Conservation (phyloP, 2,113 vertebrate species). For the Girardinichthys multiradiatus region DNA sequence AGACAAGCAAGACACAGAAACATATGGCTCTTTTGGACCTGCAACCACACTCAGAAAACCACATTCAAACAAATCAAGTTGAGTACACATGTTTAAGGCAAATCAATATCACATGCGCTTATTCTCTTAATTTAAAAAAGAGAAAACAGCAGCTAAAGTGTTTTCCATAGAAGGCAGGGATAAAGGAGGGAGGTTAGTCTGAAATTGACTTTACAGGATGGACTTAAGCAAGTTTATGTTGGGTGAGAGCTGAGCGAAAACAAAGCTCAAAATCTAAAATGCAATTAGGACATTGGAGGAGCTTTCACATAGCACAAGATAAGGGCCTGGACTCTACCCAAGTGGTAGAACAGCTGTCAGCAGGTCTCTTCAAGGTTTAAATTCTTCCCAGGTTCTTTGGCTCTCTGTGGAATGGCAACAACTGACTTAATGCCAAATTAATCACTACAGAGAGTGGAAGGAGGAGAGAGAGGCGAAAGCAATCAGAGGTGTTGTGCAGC, state of each 20-base stretch:
- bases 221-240: conserved; percentile 52
- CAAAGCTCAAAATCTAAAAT: conserved; percentile 57
- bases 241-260: conserved; percentile 48
- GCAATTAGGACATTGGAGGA: conserved; percentile 61
- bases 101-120: conserved; percentile 29
- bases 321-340: conserved; percentile 57
- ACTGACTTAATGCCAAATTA: conserved; percentile 58
- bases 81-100: conserved; percentile 34
- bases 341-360: conserved; percentile 75
- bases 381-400: conserved; percentile 65
- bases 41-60: conserved; percentile 13
- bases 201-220: conserved; percentile 44
- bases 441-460: conserved; percentile 45
- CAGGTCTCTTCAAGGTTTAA: conserved; percentile 61
- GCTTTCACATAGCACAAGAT: conserved; percentile 67
- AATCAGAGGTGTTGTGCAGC: conserved; percentile 34
- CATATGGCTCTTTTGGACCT: conserved; percentile 27
- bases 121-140: conserved; percentile 26
- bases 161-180: conserved; percentile 14
- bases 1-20: conserved; percentile 11
- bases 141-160: conserved; percentile 29
- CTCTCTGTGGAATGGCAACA: conserved; percentile 72
- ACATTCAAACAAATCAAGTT: conserved; percentile 24
- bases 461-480: conserved; percentile 33
- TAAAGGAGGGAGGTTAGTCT: conserved; percentile 6